Percentiles rank a stretch among this genome's conserved stretches.
phyloP scores from a whole-genome alignment of 2,888 invertebrate genomes.

The Deroplatys truncata region DNA sequence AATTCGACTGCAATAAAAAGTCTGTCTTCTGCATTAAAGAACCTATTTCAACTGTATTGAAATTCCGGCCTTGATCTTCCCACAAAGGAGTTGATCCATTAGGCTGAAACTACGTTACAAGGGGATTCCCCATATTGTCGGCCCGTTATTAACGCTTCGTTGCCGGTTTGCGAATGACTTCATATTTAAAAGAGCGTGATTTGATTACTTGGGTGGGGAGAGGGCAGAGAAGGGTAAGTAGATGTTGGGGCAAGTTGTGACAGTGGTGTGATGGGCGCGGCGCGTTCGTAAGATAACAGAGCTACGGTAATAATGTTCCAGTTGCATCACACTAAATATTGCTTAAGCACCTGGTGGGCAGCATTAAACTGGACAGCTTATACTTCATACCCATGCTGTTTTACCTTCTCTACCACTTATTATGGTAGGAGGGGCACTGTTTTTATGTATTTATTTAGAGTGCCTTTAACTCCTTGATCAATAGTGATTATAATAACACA shows the following conservation, averaged over 20 bases:
- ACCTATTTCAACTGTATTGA: not conserved
- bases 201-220: constrained; percentile 26
- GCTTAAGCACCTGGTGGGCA: too few species aligned
- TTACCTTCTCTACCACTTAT: too few species aligned
- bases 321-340: too few species aligned
- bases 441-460: too few species aligned
- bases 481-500: too few species aligned
- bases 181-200: constrained; percentile 24
- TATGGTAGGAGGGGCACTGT: too few species aligned
- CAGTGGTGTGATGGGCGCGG: not conserved
- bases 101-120: not conserved
- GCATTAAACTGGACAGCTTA: too few species aligned
- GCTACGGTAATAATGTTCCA: too few species aligned
- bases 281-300: not conserved
- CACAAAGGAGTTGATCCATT: not conserved
- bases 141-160: constrained; percentile 24
- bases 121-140: constrained; percentile 21
- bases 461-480: too few species aligned
- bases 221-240: not conserved
- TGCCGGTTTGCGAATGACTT: constrained; percentile 14
- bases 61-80: not conserved
- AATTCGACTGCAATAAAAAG: too few species aligned
- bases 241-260: not conserved
- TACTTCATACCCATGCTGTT: too few species aligned
- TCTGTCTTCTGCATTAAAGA: not conserved